A percentile compares a stretch with the other conserved stretches of the same genome.
phyloP scores from a whole-genome alignment of 2,888 invertebrate genomes.

The Syritta pipiens region DNA sequence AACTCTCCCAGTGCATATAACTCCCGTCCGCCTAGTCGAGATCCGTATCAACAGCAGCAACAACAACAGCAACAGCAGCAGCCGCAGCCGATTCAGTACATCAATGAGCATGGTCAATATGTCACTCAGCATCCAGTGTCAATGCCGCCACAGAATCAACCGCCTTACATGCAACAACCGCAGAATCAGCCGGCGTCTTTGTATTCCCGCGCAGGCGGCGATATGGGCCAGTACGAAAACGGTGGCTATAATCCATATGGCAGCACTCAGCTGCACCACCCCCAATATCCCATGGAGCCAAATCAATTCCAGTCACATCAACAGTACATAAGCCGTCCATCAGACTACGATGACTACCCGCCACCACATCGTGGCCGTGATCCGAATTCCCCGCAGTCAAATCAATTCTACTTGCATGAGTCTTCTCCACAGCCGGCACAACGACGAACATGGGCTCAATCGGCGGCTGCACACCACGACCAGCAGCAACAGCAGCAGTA shows the following conservation, averaged over 20 bases:
- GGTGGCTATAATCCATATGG: slow-evolving; percentile 69
- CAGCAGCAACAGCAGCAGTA: slow-evolving; percentile 74
- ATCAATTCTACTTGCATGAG: slow-evolving; percentile 89
- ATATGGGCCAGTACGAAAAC: slow-evolving; percentile 78
- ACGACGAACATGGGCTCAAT: slow-evolving; percentile 85
- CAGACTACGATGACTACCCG: slow-evolving; percentile 81
- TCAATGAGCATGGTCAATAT: slow-evolving; percentile 79
- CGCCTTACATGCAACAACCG: slow-evolving; percentile 79
- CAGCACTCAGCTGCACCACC: slow-evolving; percentile 50
- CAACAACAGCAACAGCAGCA: slow-evolving; percentile 73
- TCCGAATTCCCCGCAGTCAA: slow-evolving; percentile 78
- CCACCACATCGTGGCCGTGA: slow-evolving; percentile 72
- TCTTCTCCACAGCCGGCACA: slow-evolving; percentile 81
- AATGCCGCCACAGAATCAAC: slow-evolving; percentile 73
- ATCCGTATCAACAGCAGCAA: slow-evolving; percentile 76
- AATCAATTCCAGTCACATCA: slow-evolving; percentile 71
- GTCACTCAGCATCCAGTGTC: slow-evolving; percentile 73
- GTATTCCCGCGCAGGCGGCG: slow-evolving; percentile 52
- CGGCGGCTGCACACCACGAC: slow-evolving; percentile 76
- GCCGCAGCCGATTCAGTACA: slow-evolving; percentile 79
- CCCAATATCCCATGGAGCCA: slow-evolving; percentile 64
- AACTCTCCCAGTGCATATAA: slow-evolving; percentile 76
- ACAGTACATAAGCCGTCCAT: slow-evolving; percentile 75
- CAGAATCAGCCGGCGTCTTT: slow-evolving; percentile 73
- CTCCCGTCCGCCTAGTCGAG: slow-evolving; percentile 78